Percentiles rank a stretch among this genome's conserved stretches.
Conservation (phyloP, 2,113 vertebrate species). For the Menura novaehollandiae region DNA sequence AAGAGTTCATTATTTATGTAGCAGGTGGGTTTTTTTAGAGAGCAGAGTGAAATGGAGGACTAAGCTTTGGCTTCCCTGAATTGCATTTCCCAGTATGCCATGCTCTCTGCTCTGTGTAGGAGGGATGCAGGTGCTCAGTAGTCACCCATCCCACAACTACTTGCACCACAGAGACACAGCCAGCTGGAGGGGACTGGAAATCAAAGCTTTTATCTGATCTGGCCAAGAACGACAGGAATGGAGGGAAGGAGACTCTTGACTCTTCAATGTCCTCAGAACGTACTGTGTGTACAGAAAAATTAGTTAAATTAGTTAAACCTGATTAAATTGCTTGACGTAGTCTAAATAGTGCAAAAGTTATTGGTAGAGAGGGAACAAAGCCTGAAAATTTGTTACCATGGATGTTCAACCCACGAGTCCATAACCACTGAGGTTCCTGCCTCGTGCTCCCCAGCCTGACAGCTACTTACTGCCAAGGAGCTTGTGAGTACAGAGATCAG, state of each 20-base stretch:
- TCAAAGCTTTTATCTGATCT: not conserved
- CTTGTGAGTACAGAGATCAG: not conserved
- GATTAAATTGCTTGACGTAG: not conserved
- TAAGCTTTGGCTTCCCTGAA: not conserved
- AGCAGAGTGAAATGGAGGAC: not conserved
- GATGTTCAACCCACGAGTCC: not conserved
- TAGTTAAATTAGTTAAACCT: not conserved
- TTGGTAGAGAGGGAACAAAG: not conserved
- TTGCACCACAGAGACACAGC: not conserved
- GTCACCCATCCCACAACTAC: no score
- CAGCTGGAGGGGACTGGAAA: not conserved
- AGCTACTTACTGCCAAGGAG: not conserved
- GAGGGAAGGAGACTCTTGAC: not conserved
- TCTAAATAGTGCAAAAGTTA: not conserved
- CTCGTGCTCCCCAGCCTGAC: not conserved
- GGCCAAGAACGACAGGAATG: not conserved
- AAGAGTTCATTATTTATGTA: not conserved
- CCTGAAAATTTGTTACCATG: not conserved
- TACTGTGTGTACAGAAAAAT: not conserved
- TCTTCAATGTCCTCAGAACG: not conserved
- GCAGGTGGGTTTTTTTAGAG: not conserved
- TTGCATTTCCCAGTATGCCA: accelerated
- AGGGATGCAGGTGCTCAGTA: not conserved
- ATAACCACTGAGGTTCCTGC: not conserved
- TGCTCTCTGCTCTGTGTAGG: not conserved